Conservation (phyloP, 2,113 vertebrate genomes). For the Pangasianodon gigas region DNA sequence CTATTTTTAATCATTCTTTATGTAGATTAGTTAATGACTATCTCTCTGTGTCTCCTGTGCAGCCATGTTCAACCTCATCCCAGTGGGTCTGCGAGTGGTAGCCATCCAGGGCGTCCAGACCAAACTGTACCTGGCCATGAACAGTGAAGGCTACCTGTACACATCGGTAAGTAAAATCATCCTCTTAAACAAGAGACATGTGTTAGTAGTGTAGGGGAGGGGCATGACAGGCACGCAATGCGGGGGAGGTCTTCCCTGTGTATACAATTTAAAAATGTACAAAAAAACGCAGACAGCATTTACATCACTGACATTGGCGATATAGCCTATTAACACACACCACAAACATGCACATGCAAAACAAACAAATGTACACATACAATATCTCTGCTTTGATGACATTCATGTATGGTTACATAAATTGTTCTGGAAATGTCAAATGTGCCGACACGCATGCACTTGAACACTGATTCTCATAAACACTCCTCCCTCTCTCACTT, state of each 20-base stretch:
- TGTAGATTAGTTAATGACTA: not conserved
- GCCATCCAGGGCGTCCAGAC: conserved; percentile 99
- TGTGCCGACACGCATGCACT: not conserved
- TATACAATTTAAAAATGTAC: not conserved
- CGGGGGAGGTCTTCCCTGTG: not conserved
- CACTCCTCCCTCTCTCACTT: not conserved
- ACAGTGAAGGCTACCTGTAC: conserved; percentile 96
- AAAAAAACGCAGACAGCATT: not conserved
- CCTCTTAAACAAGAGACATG: not conserved
- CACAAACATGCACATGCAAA: not conserved
- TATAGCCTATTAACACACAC: not conserved
- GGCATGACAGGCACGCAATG: not conserved
- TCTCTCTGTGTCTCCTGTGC: conserved; percentile 56
- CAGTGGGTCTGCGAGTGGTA: conserved; percentile 97
- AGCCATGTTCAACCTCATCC: conserved; percentile 99
- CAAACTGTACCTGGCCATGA: conserved; percentile 98
- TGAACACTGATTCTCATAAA: not conserved
- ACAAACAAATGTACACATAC: not conserved
- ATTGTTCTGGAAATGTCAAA: not conserved
- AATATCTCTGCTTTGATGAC: not conserved
- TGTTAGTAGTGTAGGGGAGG: not conserved
- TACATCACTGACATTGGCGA: not conserved
- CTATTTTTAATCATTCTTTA: conserved; percentile 7
- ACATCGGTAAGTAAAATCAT: conserved; percentile 88
- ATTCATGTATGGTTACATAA: not conserved